Conservation (phyloP, 2,113 vertebrate genomes). For the Anas platyrhynchos region DNA sequence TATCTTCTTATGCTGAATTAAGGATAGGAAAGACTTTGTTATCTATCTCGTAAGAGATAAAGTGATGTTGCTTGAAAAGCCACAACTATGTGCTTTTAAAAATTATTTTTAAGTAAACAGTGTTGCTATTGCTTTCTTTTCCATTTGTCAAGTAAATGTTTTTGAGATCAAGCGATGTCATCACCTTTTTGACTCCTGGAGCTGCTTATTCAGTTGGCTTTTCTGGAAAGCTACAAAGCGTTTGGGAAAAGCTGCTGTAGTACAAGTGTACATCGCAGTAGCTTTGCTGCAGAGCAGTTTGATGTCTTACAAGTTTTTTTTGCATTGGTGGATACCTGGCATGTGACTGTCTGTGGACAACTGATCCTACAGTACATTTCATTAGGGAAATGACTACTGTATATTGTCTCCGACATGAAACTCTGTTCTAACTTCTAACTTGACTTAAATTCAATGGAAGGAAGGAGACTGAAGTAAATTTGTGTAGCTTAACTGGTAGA, state of each 20-base stretch:
- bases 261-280: background rate
- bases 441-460: background rate
- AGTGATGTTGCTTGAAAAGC: background rate
- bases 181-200: background rate
- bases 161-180: background rate
- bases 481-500: background rate
- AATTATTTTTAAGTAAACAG: background rate
- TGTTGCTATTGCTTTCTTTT: background rate
- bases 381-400: background rate
- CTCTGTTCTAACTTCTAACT: background rate
- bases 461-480: background rate
- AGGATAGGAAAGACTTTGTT: background rate
- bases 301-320: background rate
- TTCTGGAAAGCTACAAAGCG: background rate
- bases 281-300: background rate
- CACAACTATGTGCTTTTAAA: background rate
- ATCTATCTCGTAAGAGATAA: background rate
- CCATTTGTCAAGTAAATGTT: background rate
- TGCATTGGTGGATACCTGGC: background rate
- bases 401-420: background rate
- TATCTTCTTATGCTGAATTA: background rate
- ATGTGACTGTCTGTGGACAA: rapidly evolving
- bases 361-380: background rate
- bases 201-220: background rate
- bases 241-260: background rate